A percentile compares a stretch with the other conserved stretches of the same genome.
These are phyloP conservation scores for Eufriesea mexicana DNA, from an alignment of 1,140 invertebrate genomes.

Conservation along the genomic window DNA sequence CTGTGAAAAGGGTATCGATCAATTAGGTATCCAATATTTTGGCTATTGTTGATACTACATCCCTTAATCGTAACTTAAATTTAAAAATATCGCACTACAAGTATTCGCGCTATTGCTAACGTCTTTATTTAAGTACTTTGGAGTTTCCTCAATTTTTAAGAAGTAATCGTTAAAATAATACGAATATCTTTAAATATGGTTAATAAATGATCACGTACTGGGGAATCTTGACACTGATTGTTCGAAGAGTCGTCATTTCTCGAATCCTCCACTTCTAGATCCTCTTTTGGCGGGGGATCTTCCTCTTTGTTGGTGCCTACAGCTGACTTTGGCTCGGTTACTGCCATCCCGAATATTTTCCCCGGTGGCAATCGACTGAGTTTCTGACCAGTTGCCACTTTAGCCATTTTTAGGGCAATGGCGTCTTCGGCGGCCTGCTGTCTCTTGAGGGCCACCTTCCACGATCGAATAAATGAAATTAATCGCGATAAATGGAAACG, in stretches of 20 bases:
- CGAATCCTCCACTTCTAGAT: conserved; percentile 10
- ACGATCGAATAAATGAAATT: not conserved
- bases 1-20: not conserved
- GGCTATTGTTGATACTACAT: not conserved
- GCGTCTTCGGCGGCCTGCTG: conserved; percentile 99
- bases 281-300: not conserved
- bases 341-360: conserved; percentile 93
- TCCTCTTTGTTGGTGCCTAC: not conserved
- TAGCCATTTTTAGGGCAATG: conserved; percentile 94
- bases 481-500: not conserved
- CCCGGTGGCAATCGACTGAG: conserved; percentile 93
- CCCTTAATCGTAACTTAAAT: not conserved
- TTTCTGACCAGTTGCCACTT: conserved; percentile 92
- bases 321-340: conserved; percentile 84
- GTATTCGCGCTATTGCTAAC: not conserved
- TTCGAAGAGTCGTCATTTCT: conserved; percentile 1
- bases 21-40: not conserved
- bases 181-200: no score
- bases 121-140: not conserved
- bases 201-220: not conserved
- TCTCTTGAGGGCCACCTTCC: conserved; percentile 96
- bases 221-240: not conserved
- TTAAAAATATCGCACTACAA: not conserved
- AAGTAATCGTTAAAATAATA: no score
- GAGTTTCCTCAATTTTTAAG: no score